phyloP scores from a whole-genome alignment of 2,888 invertebrate species.

The Lamellibrachia satsuma region DNA sequence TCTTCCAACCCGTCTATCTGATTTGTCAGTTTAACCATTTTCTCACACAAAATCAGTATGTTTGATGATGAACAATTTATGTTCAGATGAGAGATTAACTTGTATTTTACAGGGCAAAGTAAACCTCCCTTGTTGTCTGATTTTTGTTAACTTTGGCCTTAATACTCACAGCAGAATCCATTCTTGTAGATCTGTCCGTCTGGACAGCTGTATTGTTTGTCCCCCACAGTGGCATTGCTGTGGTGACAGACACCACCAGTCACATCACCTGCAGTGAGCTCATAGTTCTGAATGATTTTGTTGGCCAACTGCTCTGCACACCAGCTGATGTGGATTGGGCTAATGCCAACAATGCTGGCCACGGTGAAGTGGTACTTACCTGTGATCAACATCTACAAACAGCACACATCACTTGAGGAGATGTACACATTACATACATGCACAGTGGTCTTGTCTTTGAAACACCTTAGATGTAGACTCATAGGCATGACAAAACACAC shows the following conservation, averaged over 20 bases:
- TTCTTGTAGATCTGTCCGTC: slow-evolving; percentile 28
- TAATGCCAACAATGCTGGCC: slow-evolving; percentile 24
- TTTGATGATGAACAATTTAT: not conserved
- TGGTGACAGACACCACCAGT: not conserved
- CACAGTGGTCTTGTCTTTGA: too few species aligned
- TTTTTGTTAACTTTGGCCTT: too few species aligned
- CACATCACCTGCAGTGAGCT: not conserved
- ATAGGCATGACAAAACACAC: too few species aligned
- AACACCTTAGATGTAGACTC: too few species aligned
- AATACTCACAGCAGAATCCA: slow-evolving; percentile 31
- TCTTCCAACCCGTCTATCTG: too few species aligned
- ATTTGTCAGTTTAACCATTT: too few species aligned
- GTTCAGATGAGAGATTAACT: not conserved
- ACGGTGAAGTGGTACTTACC: slow-evolving; percentile 17
- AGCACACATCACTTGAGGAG: not conserved
- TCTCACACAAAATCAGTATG: not conserved
- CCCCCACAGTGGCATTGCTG: not conserved
- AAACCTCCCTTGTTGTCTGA: too few species aligned
- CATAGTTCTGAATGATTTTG: not conserved
- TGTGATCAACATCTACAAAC: not conserved
- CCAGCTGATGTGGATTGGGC: slow-evolving; percentile 22
- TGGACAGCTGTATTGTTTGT: slow-evolving; percentile 29
- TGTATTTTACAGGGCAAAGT: not conserved
- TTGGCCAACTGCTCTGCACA: slow-evolving; percentile 21
- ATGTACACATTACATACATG: too few species aligned